These are phyloP conservation scores for Alca torda DNA, from an alignment of 2,797 vertebrate genomes.

Conservation along the genomic window DNA sequence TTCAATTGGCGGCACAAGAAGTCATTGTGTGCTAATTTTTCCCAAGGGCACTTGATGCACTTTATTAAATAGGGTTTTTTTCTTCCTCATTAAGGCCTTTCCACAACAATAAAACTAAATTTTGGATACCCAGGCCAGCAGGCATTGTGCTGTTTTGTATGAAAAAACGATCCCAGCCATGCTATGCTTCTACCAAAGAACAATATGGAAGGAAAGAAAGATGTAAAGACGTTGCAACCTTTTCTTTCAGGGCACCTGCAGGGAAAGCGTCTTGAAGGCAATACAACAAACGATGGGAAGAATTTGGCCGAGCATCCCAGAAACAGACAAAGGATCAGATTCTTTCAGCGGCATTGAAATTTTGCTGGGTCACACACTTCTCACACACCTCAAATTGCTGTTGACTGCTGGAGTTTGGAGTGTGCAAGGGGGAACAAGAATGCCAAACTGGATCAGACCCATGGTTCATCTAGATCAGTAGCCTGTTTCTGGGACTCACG, in stretches of 20 bases:
- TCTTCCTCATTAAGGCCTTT: constrained; percentile 65
- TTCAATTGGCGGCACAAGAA: constrained; percentile 73
- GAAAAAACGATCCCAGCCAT: constrained; percentile 4
- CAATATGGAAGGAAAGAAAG: constrained; percentile 5
- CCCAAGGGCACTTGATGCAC: constrained; percentile 69
- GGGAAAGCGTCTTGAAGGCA: not conserved
- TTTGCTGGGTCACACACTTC: not conserved
- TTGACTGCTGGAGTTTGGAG: not conserved
- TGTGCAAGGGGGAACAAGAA: not conserved
- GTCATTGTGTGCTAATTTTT: constrained; percentile 76
- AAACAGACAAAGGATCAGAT: not conserved
- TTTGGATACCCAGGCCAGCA: constrained; percentile 52
- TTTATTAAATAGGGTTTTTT: constrained; percentile 70
- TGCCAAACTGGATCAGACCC: not conserved
- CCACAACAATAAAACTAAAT: constrained; percentile 65
- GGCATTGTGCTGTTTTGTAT: constrained; percentile 38
- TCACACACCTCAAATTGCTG: not conserved
- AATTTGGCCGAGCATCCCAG: not conserved
- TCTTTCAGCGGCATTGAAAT: not conserved
- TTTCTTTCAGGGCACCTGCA: not conserved
- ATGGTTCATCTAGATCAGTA: not conserved
- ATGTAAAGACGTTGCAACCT: not conserved
- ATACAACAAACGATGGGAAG: not conserved
- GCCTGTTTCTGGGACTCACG: not conserved
- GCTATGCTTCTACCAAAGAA: constrained; percentile 9